Evolutionary conservation across 2,797 vertebrate species (phyloP).

Genomic region (Chrysolophus pictus): DNA sequence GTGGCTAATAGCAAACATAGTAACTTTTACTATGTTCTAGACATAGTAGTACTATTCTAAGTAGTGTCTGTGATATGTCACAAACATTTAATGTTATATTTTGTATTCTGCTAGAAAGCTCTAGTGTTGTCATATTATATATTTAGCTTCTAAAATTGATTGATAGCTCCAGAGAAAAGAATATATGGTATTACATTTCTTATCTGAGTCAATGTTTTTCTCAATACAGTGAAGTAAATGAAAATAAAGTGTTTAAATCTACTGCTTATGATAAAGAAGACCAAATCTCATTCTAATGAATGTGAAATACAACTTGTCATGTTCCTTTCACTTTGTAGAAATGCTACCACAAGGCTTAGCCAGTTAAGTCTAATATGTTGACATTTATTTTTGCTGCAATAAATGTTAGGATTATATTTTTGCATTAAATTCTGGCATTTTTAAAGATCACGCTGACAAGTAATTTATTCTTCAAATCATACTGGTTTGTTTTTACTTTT

Average conservation of each 20-base stretch:
- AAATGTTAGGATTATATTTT: slow-evolving; percentile 87
- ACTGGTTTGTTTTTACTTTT: slow-evolving; percentile 81
- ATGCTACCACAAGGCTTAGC: slow-evolving; percentile 80
- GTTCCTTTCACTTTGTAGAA: slow-evolving; percentile 80
- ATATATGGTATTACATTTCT: slow-evolving; percentile 66
- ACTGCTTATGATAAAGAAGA: slow-evolving; percentile 82
- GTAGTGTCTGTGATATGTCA: slow-evolving; percentile 24
- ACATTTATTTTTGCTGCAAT: slow-evolving; percentile 86
- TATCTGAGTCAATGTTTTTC: slow-evolving; percentile 77
- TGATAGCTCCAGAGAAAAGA: slow-evolving; percentile 69
- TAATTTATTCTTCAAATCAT: slow-evolving; percentile 85
- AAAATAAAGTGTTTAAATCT: slow-evolving; percentile 84
- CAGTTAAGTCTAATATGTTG: slow-evolving; percentile 84
- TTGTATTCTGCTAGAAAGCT: slow-evolving; percentile 51
- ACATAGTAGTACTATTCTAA: neutral
- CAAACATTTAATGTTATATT: slow-evolving; percentile 53
- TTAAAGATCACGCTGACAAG: slow-evolving; percentile 86
- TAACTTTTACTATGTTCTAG: neutral
- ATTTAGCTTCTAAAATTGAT: slow-evolving; percentile 76
- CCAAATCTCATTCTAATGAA: slow-evolving; percentile 81
- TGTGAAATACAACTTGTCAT: slow-evolving; percentile 83
- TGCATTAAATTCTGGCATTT: slow-evolving; percentile 85
- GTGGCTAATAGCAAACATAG: neutral
- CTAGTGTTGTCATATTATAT: slow-evolving; percentile 70
- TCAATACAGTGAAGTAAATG: slow-evolving; percentile 77